Evolutionary conservation across 2,113 vertebrate genomes (phyloP).

Genomic region (Cyanoderma ruficeps): DNA sequence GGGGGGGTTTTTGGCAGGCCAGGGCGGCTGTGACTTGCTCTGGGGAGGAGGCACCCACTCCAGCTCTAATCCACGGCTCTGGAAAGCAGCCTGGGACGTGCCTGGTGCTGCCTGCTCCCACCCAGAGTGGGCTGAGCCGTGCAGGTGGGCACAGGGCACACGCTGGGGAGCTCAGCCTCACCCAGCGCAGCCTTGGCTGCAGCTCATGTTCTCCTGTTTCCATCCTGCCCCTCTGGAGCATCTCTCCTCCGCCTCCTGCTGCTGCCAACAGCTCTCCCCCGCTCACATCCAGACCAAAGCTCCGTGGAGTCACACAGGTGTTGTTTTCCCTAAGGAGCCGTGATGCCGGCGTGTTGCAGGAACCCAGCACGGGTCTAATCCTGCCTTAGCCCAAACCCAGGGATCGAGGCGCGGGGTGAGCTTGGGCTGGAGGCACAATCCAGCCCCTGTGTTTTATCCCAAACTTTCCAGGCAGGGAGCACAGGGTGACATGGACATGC

Average conservation of each 20-base stretch:
- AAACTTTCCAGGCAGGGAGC: neutral
- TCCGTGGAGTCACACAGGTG: neutral
- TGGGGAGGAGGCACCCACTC: neutral
- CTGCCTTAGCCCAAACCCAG: neutral
- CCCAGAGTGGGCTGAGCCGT: neutral
- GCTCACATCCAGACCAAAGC: neutral
- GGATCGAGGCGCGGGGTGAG: neutral
- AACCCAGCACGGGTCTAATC: neutral
- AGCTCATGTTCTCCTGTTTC: neutral
- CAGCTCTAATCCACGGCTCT: neutral
- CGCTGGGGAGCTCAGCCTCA: fast-evolving
- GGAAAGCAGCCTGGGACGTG: neutral
- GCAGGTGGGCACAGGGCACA: neutral
- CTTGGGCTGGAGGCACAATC: neutral
- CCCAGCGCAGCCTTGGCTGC: neutral
- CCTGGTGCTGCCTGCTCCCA: neutral
- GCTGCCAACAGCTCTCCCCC: neutral
- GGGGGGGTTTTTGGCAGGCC: neutral
- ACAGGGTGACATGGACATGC: fast-evolving
- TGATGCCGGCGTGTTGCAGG: fast-evolving
- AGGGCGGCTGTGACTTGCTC: neutral
- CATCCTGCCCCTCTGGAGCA: neutral
- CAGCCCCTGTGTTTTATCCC: neutral
- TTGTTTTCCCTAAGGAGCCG: neutral
- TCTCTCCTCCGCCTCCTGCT: neutral